These are phyloP conservation scores for Piscicola geometra DNA, from an alignment of 2,888 invertebrate genomes.

Conservation along the genomic window DNA sequence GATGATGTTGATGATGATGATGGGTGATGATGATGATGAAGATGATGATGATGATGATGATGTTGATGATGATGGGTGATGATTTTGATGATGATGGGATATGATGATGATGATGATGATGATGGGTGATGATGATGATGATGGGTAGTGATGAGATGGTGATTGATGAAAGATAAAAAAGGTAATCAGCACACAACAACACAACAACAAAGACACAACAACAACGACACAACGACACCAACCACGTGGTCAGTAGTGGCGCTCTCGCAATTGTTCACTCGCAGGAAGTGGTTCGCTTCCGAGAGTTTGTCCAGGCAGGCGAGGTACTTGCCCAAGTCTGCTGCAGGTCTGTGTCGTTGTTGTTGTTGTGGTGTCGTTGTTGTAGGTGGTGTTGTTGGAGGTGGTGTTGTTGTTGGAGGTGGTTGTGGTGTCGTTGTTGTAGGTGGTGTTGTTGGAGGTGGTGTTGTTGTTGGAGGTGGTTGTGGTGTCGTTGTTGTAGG, in stretches of 20 bases:
- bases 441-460: neutral
- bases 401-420: no score
- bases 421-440: neutral
- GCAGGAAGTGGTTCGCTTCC: constrained; percentile 83
- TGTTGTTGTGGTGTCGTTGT: neutral
- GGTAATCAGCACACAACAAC: neutral
- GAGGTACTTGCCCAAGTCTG: constrained; percentile 60
- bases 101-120: no score
- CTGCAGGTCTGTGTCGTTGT: constrained; percentile 58
- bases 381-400: neutral
- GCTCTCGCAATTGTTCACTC: constrained; percentile 84
- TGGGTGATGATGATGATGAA: no score
- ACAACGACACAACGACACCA: constrained; percentile 54
- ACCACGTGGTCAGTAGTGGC: constrained; percentile 89
- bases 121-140: neutral
- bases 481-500: no score
- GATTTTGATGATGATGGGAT: no score
- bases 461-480: no score
- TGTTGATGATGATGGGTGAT: no score
- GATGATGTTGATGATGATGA: no score
- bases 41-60: no score
- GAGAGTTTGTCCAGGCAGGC: constrained; percentile 78
- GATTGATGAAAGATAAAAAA: neutral
- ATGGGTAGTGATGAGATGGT: neutral
- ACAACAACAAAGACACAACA: neutral